Conservation (phyloP, 2,797 vertebrate species). For the Cuculus canorus region DNA sequence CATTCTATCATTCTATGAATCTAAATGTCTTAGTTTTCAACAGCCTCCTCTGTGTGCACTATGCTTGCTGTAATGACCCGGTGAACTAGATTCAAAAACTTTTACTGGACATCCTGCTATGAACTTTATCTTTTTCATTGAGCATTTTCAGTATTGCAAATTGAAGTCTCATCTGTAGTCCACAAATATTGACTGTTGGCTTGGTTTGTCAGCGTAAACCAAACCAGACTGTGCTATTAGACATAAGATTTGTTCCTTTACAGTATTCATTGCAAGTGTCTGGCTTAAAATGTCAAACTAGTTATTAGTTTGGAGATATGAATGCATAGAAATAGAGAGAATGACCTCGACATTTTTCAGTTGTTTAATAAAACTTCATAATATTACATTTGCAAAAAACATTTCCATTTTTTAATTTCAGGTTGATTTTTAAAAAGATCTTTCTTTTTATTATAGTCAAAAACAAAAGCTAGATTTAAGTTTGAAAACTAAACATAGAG, state of each 20-base stretch:
- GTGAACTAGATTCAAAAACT: neutral
- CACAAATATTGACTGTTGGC: neutral
- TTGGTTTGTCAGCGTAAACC: neutral
- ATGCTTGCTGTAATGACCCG: neutral
- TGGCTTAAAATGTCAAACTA: neutral
- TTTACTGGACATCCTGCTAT: neutral
- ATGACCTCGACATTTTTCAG: neutral
- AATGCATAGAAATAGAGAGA: neutral
- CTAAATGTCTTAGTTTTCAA: neutral
- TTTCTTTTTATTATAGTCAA: neutral
- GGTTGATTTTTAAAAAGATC: neutral
- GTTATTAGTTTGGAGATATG: neutral
- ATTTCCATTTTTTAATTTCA: neutral
- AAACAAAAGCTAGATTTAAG: neutral
- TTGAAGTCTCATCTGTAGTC: neutral
- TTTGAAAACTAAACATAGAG: neutral
- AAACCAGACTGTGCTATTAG: neutral
- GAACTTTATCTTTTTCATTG: neutral
- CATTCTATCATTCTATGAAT: no score
- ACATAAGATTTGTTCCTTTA: neutral
- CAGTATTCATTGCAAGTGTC: neutral
- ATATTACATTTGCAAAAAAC: neutral
- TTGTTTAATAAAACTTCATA: neutral
- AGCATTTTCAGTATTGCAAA: neutral
- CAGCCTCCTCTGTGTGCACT: accelerated